These are phyloP conservation scores for Probaryconus sp. DNA, from an alignment of 1,140 invertebrate species.

Conservation along the genomic window DNA sequence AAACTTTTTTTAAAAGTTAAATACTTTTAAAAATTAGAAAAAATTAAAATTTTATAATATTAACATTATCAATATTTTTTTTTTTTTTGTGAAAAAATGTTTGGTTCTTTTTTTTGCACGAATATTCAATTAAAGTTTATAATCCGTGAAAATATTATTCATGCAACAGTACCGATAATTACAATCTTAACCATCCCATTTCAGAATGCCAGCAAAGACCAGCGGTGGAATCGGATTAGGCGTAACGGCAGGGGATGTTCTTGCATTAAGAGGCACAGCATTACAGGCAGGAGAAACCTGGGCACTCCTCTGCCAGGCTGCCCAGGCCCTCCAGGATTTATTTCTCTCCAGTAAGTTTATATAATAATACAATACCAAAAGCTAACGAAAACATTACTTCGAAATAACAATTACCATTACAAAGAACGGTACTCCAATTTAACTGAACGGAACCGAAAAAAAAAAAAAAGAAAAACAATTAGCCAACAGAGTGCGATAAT, in stretches of 20 bases:
- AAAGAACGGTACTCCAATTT: too few relatives aligned
- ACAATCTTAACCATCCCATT: slow-evolving; percentile 47
- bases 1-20: slow-evolving; percentile 22
- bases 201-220: slow-evolving; percentile 75
- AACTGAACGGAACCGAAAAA: too few relatives aligned
- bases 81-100: neutral
- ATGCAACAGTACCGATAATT: slow-evolving; percentile 1
- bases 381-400: too few relatives aligned
- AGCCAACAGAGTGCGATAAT: too few relatives aligned
- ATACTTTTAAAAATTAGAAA: too few relatives aligned
- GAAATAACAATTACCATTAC: too few relatives aligned
- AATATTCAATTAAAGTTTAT: too few relatives aligned
- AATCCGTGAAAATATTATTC: too few relatives aligned
- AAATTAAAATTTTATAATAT: too few relatives aligned
- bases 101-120: neutral
- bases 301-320: slow-evolving; percentile 81
- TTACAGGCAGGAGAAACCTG: slow-evolving; percentile 80
- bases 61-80: too few relatives aligned
- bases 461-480: too few relatives aligned
- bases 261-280: slow-evolving; percentile 78
- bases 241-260: slow-evolving; percentile 77
- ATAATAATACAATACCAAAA: too few relatives aligned
- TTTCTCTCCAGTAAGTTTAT: slow-evolving; percentile 82
- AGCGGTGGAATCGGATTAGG: slow-evolving; percentile 69
- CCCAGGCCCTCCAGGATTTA: slow-evolving; percentile 82